Evolutionary conservation across 2,113 vertebrate species (phyloP).

Genomic region (Atractosteus spatula): DNA sequence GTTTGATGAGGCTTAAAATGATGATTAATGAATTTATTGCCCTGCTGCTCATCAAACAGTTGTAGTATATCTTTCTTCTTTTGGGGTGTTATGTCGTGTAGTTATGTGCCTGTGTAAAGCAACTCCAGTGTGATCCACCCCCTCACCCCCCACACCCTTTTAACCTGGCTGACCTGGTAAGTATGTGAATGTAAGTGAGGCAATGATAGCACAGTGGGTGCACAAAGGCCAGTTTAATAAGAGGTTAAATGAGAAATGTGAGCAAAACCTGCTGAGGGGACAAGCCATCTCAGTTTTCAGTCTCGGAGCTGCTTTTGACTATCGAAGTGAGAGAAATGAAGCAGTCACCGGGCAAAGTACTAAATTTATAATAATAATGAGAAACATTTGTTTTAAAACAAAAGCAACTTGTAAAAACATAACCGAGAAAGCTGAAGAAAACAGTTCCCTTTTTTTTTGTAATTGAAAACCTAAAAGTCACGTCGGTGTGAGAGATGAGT

Average conservation of each 20-base stretch:
- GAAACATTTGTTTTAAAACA: conserved; percentile 29
- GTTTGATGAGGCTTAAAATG: conserved; percentile 99
- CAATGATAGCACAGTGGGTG: conserved; percentile 55
- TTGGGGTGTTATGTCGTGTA: conserved; percentile 63
- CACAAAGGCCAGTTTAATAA: conserved; percentile 78
- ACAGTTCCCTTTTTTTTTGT: conserved; percentile 39
- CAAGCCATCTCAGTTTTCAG: conserved; percentile 67
- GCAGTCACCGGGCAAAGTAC: conserved; percentile 62
- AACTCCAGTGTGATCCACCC: conserved; percentile 60
- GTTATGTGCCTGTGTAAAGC: conserved; percentile 58
- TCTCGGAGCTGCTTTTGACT: conserved; percentile 70
- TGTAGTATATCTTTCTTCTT: conserved; percentile 79
- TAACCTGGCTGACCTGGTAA: conserved; percentile 76
- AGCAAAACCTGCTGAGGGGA: conserved; percentile 72
- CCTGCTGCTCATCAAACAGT: conserved; percentile 91
- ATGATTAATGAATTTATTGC: conserved; percentile 99
- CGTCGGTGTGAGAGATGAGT: conserved; percentile 20
- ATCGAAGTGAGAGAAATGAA: conserved; percentile 66
- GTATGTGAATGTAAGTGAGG: conserved; percentile 62
- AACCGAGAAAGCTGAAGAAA: conserved; percentile 42
- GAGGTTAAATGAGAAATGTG: conserved; percentile 67
- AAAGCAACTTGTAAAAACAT: conserved; percentile 28
- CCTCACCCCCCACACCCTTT: conserved; percentile 58
- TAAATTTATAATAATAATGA: too few relatives aligned
- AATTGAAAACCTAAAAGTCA: conserved; percentile 53